Evolutionary conservation across 2,797 vertebrate species (phyloP).

Genomic region (Clamator glandarius): DNA sequence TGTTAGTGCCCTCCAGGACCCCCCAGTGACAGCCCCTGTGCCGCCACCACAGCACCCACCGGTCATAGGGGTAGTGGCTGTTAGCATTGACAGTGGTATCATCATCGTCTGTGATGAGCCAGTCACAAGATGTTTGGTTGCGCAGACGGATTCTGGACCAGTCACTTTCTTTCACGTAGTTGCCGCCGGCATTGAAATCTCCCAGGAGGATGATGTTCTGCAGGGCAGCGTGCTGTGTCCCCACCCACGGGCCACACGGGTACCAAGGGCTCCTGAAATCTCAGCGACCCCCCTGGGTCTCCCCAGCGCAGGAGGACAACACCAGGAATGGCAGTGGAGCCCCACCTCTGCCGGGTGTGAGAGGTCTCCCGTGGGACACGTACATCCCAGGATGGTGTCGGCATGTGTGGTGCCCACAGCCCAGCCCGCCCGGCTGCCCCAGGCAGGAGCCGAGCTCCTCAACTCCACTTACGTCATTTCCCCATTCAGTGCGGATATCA

Average conservation of each 20-base stretch:
- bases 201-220: constrained; percentile 91
- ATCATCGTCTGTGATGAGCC: constrained; percentile 83
- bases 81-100: constrained; percentile 84
- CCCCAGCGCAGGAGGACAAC: too few relatives aligned
- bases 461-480: constrained; percentile 72
- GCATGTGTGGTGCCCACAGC: background rate
- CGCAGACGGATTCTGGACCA: constrained; percentile 87
- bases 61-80: constrained; percentile 87
- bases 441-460: background rate
- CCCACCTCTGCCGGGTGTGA: fast-evolving
- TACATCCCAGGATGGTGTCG: fast-evolving
- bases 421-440: background rate
- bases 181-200: constrained; percentile 90
- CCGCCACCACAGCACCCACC: constrained; percentile 37
- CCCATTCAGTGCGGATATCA: constrained; percentile 76
- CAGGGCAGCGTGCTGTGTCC: fast-evolving
- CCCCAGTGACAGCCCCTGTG: fast-evolving
- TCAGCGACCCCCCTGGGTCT: too few relatives aligned
- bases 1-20: fast-evolving
- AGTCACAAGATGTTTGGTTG: constrained; percentile 81
- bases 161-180: constrained; percentile 76
- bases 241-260: fast-evolving
- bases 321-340: too few relatives aligned
- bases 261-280: too few relatives aligned
- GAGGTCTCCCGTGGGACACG: fast-evolving